Evolutionary conservation across 2,113 vertebrate species (phyloP).

Genomic region (Phrynocephalus versicolor): DNA sequence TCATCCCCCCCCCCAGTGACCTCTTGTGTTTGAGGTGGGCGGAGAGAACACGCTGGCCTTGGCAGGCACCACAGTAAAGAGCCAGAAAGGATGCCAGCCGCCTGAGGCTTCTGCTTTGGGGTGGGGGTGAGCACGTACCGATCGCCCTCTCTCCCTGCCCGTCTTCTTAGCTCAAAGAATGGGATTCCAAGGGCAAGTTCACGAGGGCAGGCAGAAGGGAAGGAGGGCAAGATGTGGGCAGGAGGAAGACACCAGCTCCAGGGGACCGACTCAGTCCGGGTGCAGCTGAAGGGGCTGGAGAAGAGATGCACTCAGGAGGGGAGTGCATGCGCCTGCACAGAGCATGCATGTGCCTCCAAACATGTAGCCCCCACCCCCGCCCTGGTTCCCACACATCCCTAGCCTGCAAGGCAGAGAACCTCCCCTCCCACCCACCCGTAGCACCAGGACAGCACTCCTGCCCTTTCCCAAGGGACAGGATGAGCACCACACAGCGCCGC

Average conservation of each 20-base stretch:
- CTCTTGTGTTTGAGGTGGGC: conserved; percentile 3
- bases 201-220: neutral
- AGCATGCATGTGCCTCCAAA: neutral
- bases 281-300: too few species aligned
- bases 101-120: neutral
- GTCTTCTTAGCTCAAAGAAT: too few species aligned
- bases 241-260: neutral
- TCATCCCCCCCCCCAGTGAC: too few species aligned
- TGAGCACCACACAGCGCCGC: too few species aligned
- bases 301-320: too few species aligned
- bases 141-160: neutral
- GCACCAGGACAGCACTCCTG: too few species aligned
- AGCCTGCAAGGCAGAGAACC: too few species aligned
- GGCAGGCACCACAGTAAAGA: neutral
- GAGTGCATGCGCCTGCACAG: too few species aligned
- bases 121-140: too few species aligned
- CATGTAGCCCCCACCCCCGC: neutral
- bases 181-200: neutral
- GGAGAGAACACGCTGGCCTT: neutral
- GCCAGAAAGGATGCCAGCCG: neutral
- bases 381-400: neutral
- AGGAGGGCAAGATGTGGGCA: too few species aligned
- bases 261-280: too few species aligned
- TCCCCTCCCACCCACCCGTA: too few species aligned
- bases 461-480: neutral